phyloP scores from a whole-genome alignment of 2,113 vertebrate genomes.

The Thalassarche chlororhynchos region DNA sequence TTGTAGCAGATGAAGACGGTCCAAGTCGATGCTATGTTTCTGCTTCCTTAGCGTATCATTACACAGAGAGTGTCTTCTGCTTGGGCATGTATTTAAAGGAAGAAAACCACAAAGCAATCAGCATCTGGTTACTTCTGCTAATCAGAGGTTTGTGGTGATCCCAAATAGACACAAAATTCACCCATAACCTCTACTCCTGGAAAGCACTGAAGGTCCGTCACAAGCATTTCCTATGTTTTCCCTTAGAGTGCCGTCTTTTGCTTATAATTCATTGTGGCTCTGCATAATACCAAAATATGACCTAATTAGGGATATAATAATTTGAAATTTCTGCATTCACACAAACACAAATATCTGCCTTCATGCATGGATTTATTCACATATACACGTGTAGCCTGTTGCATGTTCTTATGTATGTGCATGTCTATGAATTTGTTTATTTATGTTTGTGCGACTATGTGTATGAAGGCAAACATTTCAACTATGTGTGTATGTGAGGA shows the following conservation, averaged over 20 bases:
- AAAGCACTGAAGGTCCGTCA: background rate
- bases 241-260: background rate
- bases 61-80: background rate
- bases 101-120: background rate
- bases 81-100: background rate
- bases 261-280: background rate
- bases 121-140: background rate
- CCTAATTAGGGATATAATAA: background rate
- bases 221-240: background rate
- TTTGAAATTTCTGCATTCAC: background rate
- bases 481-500: background rate
- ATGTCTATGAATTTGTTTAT: background rate
- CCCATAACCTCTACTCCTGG: background rate
- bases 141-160: background rate
- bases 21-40: background rate
- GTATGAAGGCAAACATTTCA: background rate
- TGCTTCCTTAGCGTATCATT: background rate
- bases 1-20: background rate
- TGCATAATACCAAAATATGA: background rate
- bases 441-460: background rate
- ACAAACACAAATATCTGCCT: background rate
- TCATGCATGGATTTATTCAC: background rate
- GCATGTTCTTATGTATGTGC: background rate
- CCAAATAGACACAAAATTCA: background rate
- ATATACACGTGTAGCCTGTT: background rate